A percentile compares a stretch with the other conserved stretches of the same genome.
phyloP scores from a whole-genome alignment of 2,797 vertebrate genomes.

The Sebastes iracundus region DNA sequence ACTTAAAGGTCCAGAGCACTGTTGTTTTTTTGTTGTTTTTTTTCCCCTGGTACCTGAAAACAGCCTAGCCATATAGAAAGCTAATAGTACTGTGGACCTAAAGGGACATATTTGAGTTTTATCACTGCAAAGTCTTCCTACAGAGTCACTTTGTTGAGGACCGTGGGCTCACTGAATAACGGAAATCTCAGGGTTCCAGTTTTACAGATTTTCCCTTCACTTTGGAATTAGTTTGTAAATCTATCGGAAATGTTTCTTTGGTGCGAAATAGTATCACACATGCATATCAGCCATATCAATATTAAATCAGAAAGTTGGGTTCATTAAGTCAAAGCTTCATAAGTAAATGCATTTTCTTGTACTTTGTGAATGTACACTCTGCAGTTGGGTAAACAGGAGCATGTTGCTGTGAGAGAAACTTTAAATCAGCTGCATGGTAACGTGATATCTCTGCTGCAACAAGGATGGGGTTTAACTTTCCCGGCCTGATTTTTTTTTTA shows the following conservation, averaged over 20 bases:
- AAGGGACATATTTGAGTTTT: constrained; percentile 26
- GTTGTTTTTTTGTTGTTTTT: not conserved
- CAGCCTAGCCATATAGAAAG: not conserved
- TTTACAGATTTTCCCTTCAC: constrained; percentile 35
- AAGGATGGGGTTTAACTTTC: constrained; percentile 2
- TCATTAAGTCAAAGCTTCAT: constrained; percentile 22
- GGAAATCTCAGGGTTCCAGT: constrained; percentile 80
- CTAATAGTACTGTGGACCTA: not conserved
- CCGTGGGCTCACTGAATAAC: constrained; percentile 37
- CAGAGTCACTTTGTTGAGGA: constrained; percentile 30
- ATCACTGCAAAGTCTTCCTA: constrained; percentile 25
- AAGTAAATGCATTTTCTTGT: constrained; percentile 30
- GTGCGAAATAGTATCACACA: constrained; percentile 21
- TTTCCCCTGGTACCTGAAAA: not conserved
- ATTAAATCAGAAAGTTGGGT: constrained; percentile 4
- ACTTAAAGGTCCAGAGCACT: not conserved
- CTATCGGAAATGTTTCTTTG: constrained; percentile 15
- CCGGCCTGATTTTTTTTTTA: not conserved
- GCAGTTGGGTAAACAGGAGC: constrained; percentile 28
- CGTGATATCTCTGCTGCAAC: constrained; percentile 6
- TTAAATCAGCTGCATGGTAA: constrained; percentile 25
- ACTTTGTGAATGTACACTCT: constrained; percentile 46
- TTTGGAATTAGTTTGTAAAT: constrained; percentile 40
- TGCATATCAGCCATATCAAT: constrained; percentile 27
- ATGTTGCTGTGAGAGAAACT: constrained; percentile 35